These are phyloP conservation scores for Poecilia wingei DNA, from an alignment of 2,797 vertebrate species.

Conservation along the genomic window DNA sequence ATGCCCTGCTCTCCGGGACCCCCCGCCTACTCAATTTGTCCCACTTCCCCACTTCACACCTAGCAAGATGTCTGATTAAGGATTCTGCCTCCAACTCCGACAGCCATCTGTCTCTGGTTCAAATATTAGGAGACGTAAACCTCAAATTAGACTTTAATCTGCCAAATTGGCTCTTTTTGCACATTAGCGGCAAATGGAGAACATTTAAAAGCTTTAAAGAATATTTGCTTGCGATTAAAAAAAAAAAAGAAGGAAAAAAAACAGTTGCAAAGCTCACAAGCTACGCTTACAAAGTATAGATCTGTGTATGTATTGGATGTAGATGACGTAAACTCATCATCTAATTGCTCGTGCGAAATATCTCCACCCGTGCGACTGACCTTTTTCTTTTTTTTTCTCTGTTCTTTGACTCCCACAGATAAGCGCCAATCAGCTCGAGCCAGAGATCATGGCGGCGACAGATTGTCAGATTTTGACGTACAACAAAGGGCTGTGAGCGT, in stretches of 20 bases:
- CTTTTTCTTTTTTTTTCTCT: conserved; percentile 17
- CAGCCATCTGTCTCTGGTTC: conserved; percentile 85
- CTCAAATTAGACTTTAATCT: conserved; percentile 80
- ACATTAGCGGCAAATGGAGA: conserved; percentile 67
- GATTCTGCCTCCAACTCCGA: conserved; percentile 69
- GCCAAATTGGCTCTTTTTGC: conserved; percentile 76
- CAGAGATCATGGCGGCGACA: conserved; percentile 88
- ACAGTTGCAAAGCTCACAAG: conserved; percentile 33
- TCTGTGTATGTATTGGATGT: not conserved
- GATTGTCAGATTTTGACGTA: conserved; percentile 86
- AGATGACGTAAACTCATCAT: not conserved
- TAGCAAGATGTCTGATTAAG: conserved; percentile 81
- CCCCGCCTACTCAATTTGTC: conserved; percentile 77
- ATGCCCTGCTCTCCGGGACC: conserved; percentile 67
- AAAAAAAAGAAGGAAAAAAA: conserved; percentile 14
- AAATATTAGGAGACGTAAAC: conserved; percentile 80
- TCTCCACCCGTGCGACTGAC: conserved; percentile 28
- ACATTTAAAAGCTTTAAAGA: conserved; percentile 64
- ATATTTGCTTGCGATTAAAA: conserved; percentile 55
- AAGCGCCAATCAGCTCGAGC: conserved; percentile 86
- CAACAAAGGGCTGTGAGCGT: conserved; percentile 91
- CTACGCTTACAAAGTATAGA: not conserved
- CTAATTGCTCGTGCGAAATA: conserved; percentile 8
- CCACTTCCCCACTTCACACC: conserved; percentile 83
- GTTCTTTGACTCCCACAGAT: conserved; percentile 86